Conservation (phyloP, 2,797 vertebrate species). For the Coranthus polyacanthus region DNA sequence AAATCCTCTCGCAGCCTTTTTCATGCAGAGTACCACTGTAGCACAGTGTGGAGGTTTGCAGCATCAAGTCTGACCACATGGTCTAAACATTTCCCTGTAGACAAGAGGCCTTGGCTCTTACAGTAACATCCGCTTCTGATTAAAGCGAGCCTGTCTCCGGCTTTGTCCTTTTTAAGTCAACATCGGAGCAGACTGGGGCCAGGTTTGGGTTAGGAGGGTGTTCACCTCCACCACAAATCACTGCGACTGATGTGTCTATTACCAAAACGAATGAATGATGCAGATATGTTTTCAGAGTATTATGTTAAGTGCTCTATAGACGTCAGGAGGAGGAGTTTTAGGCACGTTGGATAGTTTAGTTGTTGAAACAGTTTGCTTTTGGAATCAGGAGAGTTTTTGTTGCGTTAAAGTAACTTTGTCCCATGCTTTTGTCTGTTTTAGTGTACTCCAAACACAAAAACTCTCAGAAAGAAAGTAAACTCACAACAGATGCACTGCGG, state of each 20-base stretch:
- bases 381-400: slow-evolving; percentile 22
- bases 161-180: slow-evolving; percentile 71
- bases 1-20: slow-evolving; percentile 25
- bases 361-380: slow-evolving; percentile 28
- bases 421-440: slow-evolving; percentile 33
- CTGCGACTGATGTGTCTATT: slow-evolving; percentile 36
- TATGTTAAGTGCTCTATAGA: not conserved
- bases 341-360: not conserved
- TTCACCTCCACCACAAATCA: slow-evolving; percentile 52
- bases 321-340: not conserved
- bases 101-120: slow-evolving; percentile 54
- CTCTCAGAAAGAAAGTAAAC: slow-evolving; percentile 66
- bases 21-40: not conserved
- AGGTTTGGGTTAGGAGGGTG: slow-evolving; percentile 42
- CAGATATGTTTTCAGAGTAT: slow-evolving; percentile 4
- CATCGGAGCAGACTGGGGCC: slow-evolving; percentile 49
- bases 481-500: slow-evolving; percentile 62
- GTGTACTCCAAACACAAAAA: slow-evolving; percentile 48
- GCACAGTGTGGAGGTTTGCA: slow-evolving; percentile 9
- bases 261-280: slow-evolving; percentile 18
- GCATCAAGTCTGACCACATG: slow-evolving; percentile 47
- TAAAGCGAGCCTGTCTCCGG: slow-evolving; percentile 55
- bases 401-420: slow-evolving; percentile 35
- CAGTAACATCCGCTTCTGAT: slow-evolving; percentile 76
- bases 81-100: slow-evolving; percentile 59